Conservation (phyloP, 2,797 vertebrate genomes). For the Petrocephalus sullivani region DNA sequence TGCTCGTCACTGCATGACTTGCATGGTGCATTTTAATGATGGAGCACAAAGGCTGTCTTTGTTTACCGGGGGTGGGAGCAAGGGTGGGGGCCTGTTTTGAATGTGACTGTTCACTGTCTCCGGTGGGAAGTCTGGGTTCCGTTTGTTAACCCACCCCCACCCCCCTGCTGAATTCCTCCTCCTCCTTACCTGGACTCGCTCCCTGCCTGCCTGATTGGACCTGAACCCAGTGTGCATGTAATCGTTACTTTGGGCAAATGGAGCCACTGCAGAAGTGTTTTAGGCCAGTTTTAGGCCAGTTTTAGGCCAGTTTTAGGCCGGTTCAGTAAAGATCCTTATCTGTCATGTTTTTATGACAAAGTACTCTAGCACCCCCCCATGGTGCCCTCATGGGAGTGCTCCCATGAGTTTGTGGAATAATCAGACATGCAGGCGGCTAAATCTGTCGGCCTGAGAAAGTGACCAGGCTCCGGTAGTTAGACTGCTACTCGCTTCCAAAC, state of each 20-base stretch:
- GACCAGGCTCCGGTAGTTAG: background rate
- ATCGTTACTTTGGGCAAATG: background rate
- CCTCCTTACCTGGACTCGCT: background rate
- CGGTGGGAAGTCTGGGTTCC: background rate
- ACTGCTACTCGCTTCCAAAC: background rate
- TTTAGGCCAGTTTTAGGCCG: background rate
- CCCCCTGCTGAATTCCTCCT: background rate
- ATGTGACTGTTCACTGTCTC: background rate
- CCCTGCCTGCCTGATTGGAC: background rate
- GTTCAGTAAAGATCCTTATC: background rate
- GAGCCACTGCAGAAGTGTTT: background rate
- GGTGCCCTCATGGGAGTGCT: conserved; percentile 17
- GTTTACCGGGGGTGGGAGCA: background rate
- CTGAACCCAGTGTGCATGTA: background rate
- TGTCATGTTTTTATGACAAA: background rate
- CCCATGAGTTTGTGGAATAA: background rate
- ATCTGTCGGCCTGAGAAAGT: background rate
- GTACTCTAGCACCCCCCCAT: background rate
- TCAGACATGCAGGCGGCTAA: background rate
- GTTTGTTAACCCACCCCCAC: background rate
- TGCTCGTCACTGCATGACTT: background rate
- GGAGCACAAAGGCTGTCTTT: background rate
- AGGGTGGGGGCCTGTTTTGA: background rate
- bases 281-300: background rate
- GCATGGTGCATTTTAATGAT: conserved; percentile 17